phyloP scores from a whole-genome alignment of 2,888 invertebrate species.

The Drosophila mercatorum region DNA sequence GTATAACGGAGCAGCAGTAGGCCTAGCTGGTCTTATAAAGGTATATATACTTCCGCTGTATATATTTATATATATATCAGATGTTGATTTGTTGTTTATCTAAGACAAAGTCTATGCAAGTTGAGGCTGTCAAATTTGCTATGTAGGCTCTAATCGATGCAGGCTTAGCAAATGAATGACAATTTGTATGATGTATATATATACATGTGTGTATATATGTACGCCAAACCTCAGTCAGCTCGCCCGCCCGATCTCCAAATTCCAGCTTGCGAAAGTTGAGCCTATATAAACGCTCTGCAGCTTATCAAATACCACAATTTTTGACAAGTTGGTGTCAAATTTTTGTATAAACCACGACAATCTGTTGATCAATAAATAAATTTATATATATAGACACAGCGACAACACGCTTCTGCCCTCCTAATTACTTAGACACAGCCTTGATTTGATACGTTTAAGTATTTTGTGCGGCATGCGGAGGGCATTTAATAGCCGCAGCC shows the following conservation, averaged over 20 bases:
- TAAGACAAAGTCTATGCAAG: not conserved
- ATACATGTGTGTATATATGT: not conserved
- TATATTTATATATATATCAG: not conserved
- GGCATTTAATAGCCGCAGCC: slow-evolving; percentile 10
- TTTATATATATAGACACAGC: not conserved
- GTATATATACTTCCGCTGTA: slow-evolving; percentile 18
- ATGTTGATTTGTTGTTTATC: not conserved
- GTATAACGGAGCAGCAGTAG: not conserved
- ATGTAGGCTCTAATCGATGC: not conserved
- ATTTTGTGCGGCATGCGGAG: slow-evolving; percentile 6
- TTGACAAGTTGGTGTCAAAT: slow-evolving; percentile 15
- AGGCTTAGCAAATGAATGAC: not conserved
- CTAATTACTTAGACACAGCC: slow-evolving; percentile 13
- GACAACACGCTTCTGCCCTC: not conserved
- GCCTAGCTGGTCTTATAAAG: slow-evolving; percentile 15
- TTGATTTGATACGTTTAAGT: slow-evolving; percentile 2
- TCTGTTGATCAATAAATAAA: not conserved
- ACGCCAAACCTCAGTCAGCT: too few species aligned
- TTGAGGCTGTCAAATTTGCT: not conserved
- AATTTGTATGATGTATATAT: not conserved
- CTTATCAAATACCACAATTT: slow-evolving; percentile 1
- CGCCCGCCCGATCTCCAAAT: too few species aligned
- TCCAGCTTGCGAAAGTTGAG: not conserved
- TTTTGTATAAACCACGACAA: not conserved
- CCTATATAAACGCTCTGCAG: not conserved